Evolutionary conservation across 1,140 invertebrate species (phyloP), one percentile per base, ranked within the genome.

Genomic region (Aphaenogaster floridana): DNA sequence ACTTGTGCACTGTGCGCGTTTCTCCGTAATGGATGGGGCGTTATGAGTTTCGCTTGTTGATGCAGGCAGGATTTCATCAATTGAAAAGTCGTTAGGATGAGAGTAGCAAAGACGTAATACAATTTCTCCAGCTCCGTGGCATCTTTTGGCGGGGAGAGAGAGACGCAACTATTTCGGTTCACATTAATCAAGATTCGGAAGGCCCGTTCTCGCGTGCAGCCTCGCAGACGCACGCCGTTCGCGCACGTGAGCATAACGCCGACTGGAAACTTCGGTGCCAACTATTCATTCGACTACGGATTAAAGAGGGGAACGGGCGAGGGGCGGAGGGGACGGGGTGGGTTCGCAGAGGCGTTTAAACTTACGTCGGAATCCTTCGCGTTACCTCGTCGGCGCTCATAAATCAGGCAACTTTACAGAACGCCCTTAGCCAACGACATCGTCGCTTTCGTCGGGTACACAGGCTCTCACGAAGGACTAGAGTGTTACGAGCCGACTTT

Each of bases 371-470:
- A 92, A 91, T 92, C 89, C 92, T 92, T 90, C 90, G 90, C 89
- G 92, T 88, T 90, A 87, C 89, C 89, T 89, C 87, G 69, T 54
- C 71, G 90, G 63, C 83, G 86, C 90, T 91, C 89, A 91, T 92
- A 92, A 92, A 92, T 92, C 91, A 92, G 86, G 79, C 87, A 92
- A 92, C 89, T 90, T 91, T 91, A 85, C 90, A 77, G 89, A 91
- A 91, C 88, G 85, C 91, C 88, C 80, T 86, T 86, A 87, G 87
- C 59, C 89, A 76, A 81, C 79, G 90, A 91, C 80, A 61, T 63
- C 72, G 80, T 88, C 90, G 76, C 68, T 54, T 72, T 80, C 77
- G 81, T 88, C 81, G 78, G 69, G 72, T 57, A 50, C 66, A 69
- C 77, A 87, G 78, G 84, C 64, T 84, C 54, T 84, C 54, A 59